Evolutionary conservation across 2,888 invertebrate species (phyloP).

Genomic region (Eutolmus rufibarbis): DNA sequence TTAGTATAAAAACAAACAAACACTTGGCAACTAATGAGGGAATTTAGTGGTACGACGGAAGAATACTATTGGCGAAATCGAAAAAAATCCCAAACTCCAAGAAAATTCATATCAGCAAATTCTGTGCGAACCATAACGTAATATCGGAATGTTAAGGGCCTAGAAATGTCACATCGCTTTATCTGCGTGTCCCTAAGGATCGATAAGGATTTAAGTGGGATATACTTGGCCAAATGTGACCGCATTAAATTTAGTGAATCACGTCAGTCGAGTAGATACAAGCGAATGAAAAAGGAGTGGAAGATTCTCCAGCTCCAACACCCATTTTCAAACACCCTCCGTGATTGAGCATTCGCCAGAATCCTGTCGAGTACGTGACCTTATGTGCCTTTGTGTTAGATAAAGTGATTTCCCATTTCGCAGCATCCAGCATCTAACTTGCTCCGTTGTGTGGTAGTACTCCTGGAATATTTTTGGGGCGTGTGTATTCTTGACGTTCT

Average conservation of each 20-base stretch:
- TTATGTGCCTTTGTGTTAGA: constrained; percentile 24
- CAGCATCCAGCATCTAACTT: constrained; percentile 26
- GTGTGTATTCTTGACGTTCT: constrained; percentile 24
- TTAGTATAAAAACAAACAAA: background rate
- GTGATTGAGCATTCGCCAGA: constrained; percentile 26
- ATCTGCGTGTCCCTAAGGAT: constrained; percentile 58
- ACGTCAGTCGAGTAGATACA: constrained; percentile 48
- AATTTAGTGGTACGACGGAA: background rate
- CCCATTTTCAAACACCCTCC: constrained; percentile 7
- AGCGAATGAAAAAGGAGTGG: constrained; percentile 36
- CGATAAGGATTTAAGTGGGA: constrained; percentile 63
- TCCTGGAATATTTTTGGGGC: constrained; percentile 19
- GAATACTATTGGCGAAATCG: background rate
- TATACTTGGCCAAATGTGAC: constrained; percentile 64
- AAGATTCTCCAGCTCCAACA: constrained; percentile 21
- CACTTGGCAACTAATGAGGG: background rate
- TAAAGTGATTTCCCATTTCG: constrained; percentile 46
- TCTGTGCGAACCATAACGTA: constrained; percentile 41
- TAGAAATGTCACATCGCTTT: constrained; percentile 47
- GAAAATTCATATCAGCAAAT: constrained; percentile 43
- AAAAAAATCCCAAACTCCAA: background rate
- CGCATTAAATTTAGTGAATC: constrained; percentile 56
- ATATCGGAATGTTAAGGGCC: constrained; percentile 37
- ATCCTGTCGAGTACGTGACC: constrained; percentile 43
- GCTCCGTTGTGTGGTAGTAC: background rate